Base-by-base conservation (phyloP, 2,888 invertebrate genomes). In the Euplagia quadripunctaria region DNA sequence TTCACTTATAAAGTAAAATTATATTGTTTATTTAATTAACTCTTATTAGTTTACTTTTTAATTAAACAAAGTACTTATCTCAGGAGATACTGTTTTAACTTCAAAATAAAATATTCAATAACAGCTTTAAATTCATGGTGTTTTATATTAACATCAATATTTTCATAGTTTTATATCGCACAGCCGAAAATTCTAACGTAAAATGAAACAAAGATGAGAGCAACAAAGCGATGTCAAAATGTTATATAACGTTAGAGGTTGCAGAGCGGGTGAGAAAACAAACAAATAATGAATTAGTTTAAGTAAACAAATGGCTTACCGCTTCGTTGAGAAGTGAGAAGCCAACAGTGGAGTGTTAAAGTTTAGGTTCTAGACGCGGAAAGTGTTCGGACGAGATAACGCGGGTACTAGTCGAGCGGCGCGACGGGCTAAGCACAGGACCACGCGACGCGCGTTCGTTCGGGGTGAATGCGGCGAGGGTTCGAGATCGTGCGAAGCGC, bases 221-320 rank as follows among this genome's bases (percentile, higher is more conserved):
- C 81, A 84, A 80, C 77, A 78, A 79, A 84, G 84, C 77, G 64
- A 74, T 72, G 83, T 80, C 78, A 85, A 82, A 86, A 83, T 87
- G 88, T 92, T 91, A 91, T 90, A 90, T 91, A 92, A 92, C 87
- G 77, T 85, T 85, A 84, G 75, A 78, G 72, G 72, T 83, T 79
- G 86, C 79, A 64, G 75, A 87, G 85, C 82, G 76, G 80, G 81
- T 86, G 82, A 86, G 76, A 84, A 87, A 79, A 83, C 80, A 85
- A 90, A 86, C 78, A 80, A 82, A 75, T 78, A 82, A 77, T 64
- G 80, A 83, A 85, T 85, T 75, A 86, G 79, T 79, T 74, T 85
- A 87, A 88, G 82, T 89, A 90, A 91, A 89, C 84, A 90, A 89
- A 86, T 85, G 76, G 83, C 94, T 94, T 92, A 94, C 94, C 94